Base-by-base conservation (phyloP, 2,113 vertebrate genomes). In the Microtus ochrogaster region DNA sequence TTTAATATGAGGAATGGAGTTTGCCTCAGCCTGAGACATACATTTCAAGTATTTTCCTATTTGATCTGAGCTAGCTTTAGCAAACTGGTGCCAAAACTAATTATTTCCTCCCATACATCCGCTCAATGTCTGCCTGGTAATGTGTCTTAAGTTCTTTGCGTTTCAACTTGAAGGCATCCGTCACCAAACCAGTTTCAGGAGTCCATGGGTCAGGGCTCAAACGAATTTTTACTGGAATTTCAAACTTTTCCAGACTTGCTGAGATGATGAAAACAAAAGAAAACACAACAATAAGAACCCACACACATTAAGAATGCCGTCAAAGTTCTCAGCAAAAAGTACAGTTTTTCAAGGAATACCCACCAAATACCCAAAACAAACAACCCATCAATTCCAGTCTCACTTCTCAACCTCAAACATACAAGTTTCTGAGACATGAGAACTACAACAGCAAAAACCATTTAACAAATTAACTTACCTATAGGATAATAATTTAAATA, bases 101-200 rank as follows among this genome's bases (percentile, higher is more conserved):
- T 93, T 96, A 98, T 96, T 99, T 99, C 76, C 98, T 98, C 0
- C 99, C 99, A 3, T 99, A 99, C 99, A 99, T 99, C 77, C 99
- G 98, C 61, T 99, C 99, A 21, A 99, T 99, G 98, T 99, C 99
- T 17, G 94, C 98, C 93, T 99, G 99, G 97, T 99, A 99, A 97
- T 99, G 98, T 0, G 98, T 98, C 22, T 99, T 99, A 8, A 99
- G 99, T 98, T 99, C 99, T 85, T 99, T 99, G 97, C 99, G 99
- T 76, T 99, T 99, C 78, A 99, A 98, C 97, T 99, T 99, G 98
- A 99, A 99, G 0, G 99, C 99, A 39, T 99, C 99, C 5, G 99
- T 99, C 97, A 99, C 99, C 63, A 99, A 98, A 89, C 99, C 99
- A 0, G 98, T 99, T 98, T 99, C 99, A 0, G 99, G 99, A 86